Percentiles rank a stretch among this genome's conserved stretches.
phyloP scores from a whole-genome alignment of 1,140 invertebrate species.

The Calliphora vicina region DNA sequence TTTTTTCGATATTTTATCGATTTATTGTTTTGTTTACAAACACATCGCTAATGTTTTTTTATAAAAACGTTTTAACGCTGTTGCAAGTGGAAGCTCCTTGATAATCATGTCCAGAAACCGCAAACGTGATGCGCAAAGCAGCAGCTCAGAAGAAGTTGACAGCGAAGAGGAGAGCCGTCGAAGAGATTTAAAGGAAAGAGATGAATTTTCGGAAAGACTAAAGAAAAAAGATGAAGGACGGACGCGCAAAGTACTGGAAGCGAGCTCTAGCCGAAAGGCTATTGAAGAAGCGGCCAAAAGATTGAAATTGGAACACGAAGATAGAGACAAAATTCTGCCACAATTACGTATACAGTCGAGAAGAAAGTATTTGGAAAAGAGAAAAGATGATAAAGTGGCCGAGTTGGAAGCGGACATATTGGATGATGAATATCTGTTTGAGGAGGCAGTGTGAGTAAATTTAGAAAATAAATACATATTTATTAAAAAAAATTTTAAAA shows the following conservation, averaged over 20 bases:
- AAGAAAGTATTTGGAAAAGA: conserved; percentile 92
- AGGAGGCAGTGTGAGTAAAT: conserved; percentile 78
- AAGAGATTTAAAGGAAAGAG: conserved; percentile 88
- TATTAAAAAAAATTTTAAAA: background rate
- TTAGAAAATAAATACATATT: background rate
- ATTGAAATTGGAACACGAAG: conserved; percentile 85
- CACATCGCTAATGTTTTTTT: background rate
- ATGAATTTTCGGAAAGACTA: conserved; percentile 91
- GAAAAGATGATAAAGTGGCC: conserved; percentile 95
- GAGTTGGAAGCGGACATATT: conserved; percentile 93
- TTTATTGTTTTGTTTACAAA: background rate
- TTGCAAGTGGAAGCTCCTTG: background rate
- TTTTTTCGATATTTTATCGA: background rate
- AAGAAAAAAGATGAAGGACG: conserved; percentile 91
- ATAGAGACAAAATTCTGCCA: conserved; percentile 86
- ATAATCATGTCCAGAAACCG: conserved; percentile 32
- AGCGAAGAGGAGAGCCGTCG: conserved; percentile 74
- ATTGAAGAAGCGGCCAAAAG: conserved; percentile 93
- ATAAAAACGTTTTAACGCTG: background rate
- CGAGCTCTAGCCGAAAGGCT: conserved; percentile 75
- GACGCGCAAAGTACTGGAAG: conserved; percentile 81
- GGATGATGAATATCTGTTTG: conserved; percentile 97
- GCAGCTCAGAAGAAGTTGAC: conserved; percentile 37
- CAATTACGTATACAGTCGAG: conserved; percentile 90
- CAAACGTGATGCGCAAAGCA: conserved; percentile 11